Base-by-base conservation (phyloP, 2,888 invertebrate species). In the Caenorhabditis becei region DNA sequence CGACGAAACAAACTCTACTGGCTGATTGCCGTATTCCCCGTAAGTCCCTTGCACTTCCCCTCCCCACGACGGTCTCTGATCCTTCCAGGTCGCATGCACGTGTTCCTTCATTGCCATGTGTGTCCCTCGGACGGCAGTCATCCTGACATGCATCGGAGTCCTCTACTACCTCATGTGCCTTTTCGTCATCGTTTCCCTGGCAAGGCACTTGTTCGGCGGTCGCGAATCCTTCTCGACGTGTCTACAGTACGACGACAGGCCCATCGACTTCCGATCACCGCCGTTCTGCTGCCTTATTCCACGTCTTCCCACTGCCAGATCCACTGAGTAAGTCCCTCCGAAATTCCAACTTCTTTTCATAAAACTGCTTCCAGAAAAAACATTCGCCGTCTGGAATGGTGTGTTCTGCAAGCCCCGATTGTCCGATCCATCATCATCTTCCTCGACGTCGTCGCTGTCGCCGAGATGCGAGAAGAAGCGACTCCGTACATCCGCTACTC, bases 121-220 rank as follows among this genome's bases (percentile, higher is more conserved):
- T 66, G 85, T 85, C 35, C 90, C 90, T 1, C 79, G 90, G 16
- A 85, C 89, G 0, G 87, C 89, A 10, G 79, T 88, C 18, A 85
- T 90, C 7, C 72, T 89, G 49, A 88, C 89, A 18, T 83, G 85
- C 16, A 77, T 88, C 47, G 90, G 90, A 8, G 82, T 90, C 8
- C 84, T 90, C 53, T 90, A 90, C 78, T 90, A 89, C 78, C 83
- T 90, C 8, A 83, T 89, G 66, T 90, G 90, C 62, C 85, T 90
- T 8, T 89, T 89, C 32, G 88, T 90, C 1, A 79, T 90, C 18
- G 88, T 90, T n/a, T 88, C 89, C 0, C 86, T 90, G 16, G 89
- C 88, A 18, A 74, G 86, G 41, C 85, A 87, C 69, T 75, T 87
- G 24, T 87, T 85, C 69, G 87, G 86, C 3, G 87, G 87, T 10